Percentiles rank a stretch among this genome's conserved stretches.
These are phyloP conservation scores for Oeneis ivallda DNA, from an alignment of 2,888 invertebrate species.

Conservation along the genomic window DNA sequence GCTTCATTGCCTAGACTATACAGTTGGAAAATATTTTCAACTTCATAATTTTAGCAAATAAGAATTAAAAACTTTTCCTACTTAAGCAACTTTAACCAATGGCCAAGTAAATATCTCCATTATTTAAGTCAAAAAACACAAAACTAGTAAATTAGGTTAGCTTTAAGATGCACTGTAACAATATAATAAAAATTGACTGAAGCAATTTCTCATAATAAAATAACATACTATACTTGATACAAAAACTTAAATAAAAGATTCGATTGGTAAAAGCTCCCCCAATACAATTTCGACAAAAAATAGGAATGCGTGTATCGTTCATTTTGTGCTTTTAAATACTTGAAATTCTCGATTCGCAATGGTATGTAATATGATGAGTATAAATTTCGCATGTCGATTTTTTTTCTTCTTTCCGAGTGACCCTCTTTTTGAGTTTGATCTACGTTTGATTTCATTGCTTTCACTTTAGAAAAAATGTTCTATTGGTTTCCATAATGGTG, in stretches of 20 bases:
- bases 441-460: constrained; percentile 32
- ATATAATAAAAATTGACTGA: no score
- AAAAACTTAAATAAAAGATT: constrained; percentile 35
- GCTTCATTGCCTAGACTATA: no score
- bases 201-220: neutral
- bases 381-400: constrained; percentile 64
- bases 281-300: constrained; percentile 56
- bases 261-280: constrained; percentile 46
- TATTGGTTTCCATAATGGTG: neutral
- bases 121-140: no score
- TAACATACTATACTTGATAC: constrained; percentile 13
- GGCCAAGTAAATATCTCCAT: no score
- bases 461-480: neutral
- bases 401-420: constrained; percentile 51
- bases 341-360: constrained; percentile 61
- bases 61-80: no score
- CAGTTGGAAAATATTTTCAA: no score
- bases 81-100: no score
- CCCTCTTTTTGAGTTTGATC: constrained; percentile 46
- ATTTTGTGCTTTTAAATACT: constrained; percentile 65
- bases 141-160: no score
- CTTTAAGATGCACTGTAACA: no score
- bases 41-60: no score
- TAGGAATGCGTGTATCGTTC: constrained; percentile 46
- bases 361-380: constrained; percentile 73